Base-by-base conservation (phyloP, 2,888 invertebrate species). In the Oscheius sp. region DNA sequence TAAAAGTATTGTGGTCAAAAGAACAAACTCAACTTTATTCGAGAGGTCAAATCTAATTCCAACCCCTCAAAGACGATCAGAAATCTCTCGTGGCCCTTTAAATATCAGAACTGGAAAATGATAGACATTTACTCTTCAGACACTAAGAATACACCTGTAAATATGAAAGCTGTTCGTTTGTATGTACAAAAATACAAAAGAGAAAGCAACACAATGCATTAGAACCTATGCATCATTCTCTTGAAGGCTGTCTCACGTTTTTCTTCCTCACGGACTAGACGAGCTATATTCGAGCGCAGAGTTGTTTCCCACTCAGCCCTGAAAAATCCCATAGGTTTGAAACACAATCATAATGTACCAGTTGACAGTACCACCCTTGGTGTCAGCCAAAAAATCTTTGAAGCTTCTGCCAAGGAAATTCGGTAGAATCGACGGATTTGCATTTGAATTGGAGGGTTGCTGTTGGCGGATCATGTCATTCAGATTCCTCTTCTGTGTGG, bases 251-350 rank as follows among this genome's bases (percentile, higher is more conserved):
- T 57, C 21, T 70, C 58, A 33, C 70, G 58, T 47, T 70, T n/a
- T 47, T 57, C 70, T 33, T 70, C 58, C 37, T 70, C 70, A 35
- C 55, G 42, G 9, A 70, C 58, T 13, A 58, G 70, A 50, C 70
- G 70, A 32, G 70, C 70, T 9, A 70, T 70, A 42, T 70, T 70
- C 21, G 47, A 29, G 35, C 59, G 58, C 47, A 70, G 70, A 47
- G n/a, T 70, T 37, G 29, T 58, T 21, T 70, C 70, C 58, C 58
- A 58, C 9, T 29, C 32, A 11, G 58, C 13, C 59, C 70, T 70
- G 48, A 59, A 68, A 53, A 2, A 50, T 42, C 33, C 60, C 5
- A 29, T 32, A 9, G 3, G 37, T 63, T 63, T 63, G 60, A 33
- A 13, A 37, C 21, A 21, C 21, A 60, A 9, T 60, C 32, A 5